Base-by-base conservation (phyloP, 2,797 vertebrate species). In the Channallabes apus region DNA sequence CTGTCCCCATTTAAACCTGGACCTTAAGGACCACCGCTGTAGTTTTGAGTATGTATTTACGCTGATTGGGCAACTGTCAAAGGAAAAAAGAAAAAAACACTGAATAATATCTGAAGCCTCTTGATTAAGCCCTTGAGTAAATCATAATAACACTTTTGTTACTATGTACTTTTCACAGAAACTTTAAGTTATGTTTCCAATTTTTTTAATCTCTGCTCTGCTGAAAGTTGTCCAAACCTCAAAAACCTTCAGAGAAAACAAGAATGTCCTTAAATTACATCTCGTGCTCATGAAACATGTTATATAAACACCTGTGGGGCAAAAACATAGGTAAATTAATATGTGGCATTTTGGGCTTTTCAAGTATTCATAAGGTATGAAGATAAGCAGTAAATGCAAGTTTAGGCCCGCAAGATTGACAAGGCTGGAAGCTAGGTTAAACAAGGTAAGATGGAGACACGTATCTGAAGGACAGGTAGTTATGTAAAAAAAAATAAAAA, bases 251-350 rank as follows among this genome's bases (percentile, higher is more conserved):
- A 27, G 77, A 56, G 51, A 82, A 85, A 89, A 84, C 75, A 88
- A 76, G 11, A n/a, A 72, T 89, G 88, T 79, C 84, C 85, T 88
- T 85, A 82, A 82, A 82, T 85, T 75, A 76, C 82, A 87, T 82
- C 65, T 54, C 83, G 80, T 67, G 18, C 59, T 76, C 62, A 87
- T 73, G 61, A 80, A 72, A 78, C 83, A 59, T 68, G 84, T 89
- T 88, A 78, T 81, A 88, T 90, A 89, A 90, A 89, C 87, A 89
- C 59, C 88, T 83, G 58, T 80, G 67, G 82, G 89, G 73, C 80
- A 88, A 59, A 79, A 85, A 87, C 54, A 62, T n/a, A 54, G 56
- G 54, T 84, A 85, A 89, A 86, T 87, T 90, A 89, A 90, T 86
- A 86, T 89, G 86, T 87, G 89, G 85, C 71, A 75, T 82, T 84